phyloP scores from a whole-genome alignment of 2,797 vertebrate genomes.

The Peromyscus aztecus region DNA sequence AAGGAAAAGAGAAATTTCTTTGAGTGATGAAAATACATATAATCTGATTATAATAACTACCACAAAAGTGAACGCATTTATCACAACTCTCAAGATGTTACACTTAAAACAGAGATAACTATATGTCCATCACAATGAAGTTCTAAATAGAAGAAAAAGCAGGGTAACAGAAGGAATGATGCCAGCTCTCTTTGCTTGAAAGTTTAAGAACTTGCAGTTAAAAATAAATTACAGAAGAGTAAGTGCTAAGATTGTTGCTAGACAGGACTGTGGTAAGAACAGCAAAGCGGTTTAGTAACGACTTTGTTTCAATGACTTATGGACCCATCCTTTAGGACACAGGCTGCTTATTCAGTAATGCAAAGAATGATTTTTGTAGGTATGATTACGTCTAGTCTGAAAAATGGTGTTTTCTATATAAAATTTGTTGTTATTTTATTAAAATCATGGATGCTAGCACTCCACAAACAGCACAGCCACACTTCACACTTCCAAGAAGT shows the following conservation, averaged over 20 bases:
- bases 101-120: background rate
- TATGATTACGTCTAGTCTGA: background rate
- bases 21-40: background rate
- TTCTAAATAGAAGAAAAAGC: constrained; percentile 31
- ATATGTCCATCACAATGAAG: constrained; percentile 6
- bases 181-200: background rate
- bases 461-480: background rate
- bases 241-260: background rate
- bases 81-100: background rate
- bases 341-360: background rate
- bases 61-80: background rate
- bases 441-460: background rate
- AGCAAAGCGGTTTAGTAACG: background rate
- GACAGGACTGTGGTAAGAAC: background rate
- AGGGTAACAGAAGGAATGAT: background rate
- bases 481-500: background rate
- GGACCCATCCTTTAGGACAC: background rate
- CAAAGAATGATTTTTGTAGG: background rate
- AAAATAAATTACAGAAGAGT: background rate
- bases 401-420: background rate
- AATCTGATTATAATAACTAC: background rate
- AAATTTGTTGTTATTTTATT: background rate
- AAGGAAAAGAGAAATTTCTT: background rate
- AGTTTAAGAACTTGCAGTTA: background rate
- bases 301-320: background rate